Base-by-base conservation (phyloP, 2,888 invertebrate genomes). In the Caenorhabditis sinica region DNA sequence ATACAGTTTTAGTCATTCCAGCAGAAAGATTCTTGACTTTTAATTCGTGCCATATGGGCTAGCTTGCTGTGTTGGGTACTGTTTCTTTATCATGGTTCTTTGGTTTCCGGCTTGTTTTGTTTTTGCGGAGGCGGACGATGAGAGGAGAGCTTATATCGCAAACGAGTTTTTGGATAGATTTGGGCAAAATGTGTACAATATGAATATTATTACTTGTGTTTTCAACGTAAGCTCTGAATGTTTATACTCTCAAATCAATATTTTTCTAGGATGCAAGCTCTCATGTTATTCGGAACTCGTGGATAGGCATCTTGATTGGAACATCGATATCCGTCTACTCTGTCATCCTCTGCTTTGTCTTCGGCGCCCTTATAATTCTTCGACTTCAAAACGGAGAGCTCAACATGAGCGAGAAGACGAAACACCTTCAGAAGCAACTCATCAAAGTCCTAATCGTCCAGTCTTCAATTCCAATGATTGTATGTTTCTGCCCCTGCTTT, bases 381-480 rank as follows among this genome's bases (percentile, higher is more conserved):
- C 65, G 65, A 28, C 56, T 75, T 23, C 65, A 56, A 30, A 51
- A 30, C 20, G 49, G 30, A 23, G 40, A 58, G 11, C 28, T 76
- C 3, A 8, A 28, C 15, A 68, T 76, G 76, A 76, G 76, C n/a
- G 20, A 68, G 5, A 58, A 49, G n/a, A 76, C 76, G 11, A 66
- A 60, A 30, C 11, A 43, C 20, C 60, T 76, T 1, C 77, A 77
- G 25, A 69, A 63, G 17, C 61, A 71, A 11, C 25, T 77, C 9
- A 71, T 77, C 40, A 77, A 77, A 15, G 77, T 49, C 20, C 40
- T 77, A 11, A 40, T 69, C 0, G 63, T 77, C 0, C 77, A 77
- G 63, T 51, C 77, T 0, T 25, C 61, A 3, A 77, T 77, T 28
- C 61, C 77, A 33, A 61, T 45, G 13, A 36, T 61, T 15, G 69